Percentiles rank a stretch among this genome's conserved stretches.
phyloP scores from a whole-genome alignment of 2,888 invertebrate species.

The Nudaria mundana region DNA sequence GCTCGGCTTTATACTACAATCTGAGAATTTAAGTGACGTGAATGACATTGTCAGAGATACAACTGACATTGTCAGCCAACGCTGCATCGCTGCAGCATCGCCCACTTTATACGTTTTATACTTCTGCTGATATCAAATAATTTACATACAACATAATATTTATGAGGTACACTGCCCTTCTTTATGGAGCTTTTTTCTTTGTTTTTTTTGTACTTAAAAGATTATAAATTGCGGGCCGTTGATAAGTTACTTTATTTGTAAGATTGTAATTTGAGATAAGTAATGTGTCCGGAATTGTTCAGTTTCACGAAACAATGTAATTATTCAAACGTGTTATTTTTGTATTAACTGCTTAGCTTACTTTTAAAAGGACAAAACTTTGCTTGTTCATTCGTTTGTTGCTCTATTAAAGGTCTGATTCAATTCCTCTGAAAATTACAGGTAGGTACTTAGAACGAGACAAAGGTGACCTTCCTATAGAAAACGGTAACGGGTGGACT shows the following conservation, averaged over 20 bases:
- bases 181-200: slow-evolving; percentile 12
- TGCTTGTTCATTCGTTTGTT: too few species aligned
- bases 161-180: slow-evolving; percentile 30
- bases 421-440: too few species aligned
- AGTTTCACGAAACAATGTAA: not conserved
- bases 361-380: too few species aligned
- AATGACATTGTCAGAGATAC: slow-evolving; percentile 41
- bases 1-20: slow-evolving; percentile 50
- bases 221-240: slow-evolving; percentile 16
- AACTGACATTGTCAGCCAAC: slow-evolving; percentile 27
- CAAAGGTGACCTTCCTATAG: too few species aligned
- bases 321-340: not conserved
- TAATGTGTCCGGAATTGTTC: not conserved
- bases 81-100: slow-evolving; percentile 20
- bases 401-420: not conserved
- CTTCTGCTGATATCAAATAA: slow-evolving; percentile 42
- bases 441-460: too few species aligned
- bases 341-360: too few species aligned
- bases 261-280: slow-evolving; percentile 8
- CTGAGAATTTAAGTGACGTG: slow-evolving; percentile 62
- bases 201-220: slow-evolving; percentile 20
- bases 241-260: slow-evolving; percentile 6
- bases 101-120: slow-evolving; percentile 42
- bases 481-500: too few species aligned
- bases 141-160: slow-evolving; percentile 39